Conservation (phyloP, 2,888 invertebrate genomes). For the Chorisops tibialis region DNA sequence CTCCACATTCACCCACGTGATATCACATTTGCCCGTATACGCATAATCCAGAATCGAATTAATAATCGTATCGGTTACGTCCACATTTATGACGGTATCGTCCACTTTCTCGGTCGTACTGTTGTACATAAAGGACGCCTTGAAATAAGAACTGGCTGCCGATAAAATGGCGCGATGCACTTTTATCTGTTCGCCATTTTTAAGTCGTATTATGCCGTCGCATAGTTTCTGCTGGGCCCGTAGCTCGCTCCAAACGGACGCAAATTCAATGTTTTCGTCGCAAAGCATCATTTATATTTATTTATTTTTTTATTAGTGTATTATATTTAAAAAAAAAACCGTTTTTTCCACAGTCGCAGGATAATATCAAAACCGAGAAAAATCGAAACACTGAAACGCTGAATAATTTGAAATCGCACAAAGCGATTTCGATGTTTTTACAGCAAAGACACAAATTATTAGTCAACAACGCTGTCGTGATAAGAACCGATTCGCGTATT, state of each 20-base stretch:
- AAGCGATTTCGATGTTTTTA: no score
- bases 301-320: no score
- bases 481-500: slow-evolving; percentile 1
- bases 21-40: slow-evolving; percentile 66
- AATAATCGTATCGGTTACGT: slow-evolving; percentile 61
- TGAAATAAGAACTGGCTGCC: slow-evolving; percentile 71
- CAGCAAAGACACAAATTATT: background rate
- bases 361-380: no score
- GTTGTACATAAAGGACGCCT: slow-evolving; percentile 67
- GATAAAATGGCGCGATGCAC: slow-evolving; percentile 70
- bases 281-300: no score
- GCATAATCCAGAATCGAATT: slow-evolving; percentile 68
- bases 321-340: no score
- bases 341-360: no score
- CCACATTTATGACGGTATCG: slow-evolving; percentile 60
- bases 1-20: slow-evolving; percentile 67
- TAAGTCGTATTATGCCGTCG: slow-evolving; percentile 63
- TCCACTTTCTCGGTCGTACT: slow-evolving; percentile 39
- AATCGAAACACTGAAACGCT: no score
- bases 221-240: slow-evolving; percentile 64
- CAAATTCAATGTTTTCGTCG: slow-evolving; percentile 57
- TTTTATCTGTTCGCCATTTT: slow-evolving; percentile 61
- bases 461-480: background rate
- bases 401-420: no score
- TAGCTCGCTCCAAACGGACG: slow-evolving; percentile 66